phyloP scores from a whole-genome alignment of 2,888 invertebrate species.

The Sesamia inferens region DNA sequence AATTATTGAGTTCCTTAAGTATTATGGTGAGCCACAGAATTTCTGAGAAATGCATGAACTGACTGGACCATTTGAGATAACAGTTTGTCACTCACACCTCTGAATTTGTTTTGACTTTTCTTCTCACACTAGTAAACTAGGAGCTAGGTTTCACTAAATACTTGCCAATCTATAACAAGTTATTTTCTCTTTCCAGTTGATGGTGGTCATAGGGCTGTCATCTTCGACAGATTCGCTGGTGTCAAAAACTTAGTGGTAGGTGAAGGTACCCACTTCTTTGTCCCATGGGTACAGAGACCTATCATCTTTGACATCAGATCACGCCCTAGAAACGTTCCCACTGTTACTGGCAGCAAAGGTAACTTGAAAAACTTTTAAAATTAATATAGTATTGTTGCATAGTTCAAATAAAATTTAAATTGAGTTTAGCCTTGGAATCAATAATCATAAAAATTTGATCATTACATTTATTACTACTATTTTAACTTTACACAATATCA shows the following conservation, averaged over 20 bases:
- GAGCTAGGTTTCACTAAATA: too few species aligned
- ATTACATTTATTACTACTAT: too few species aligned
- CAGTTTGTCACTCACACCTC: too few species aligned
- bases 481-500: background rate
- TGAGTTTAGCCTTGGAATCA: too few species aligned
- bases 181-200: constrained; percentile 93
- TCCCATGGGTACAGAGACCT: constrained; percentile 99
- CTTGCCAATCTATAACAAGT: background rate
- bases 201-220: constrained; percentile 99
- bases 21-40: too few species aligned
- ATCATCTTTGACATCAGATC: constrained; percentile 99
- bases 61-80: too few species aligned
- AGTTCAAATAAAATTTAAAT: background rate
- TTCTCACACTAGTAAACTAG: too few species aligned
- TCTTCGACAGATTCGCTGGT: constrained; percentile 99
- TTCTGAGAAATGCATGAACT: too few species aligned
- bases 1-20: too few species aligned
- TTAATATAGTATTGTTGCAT: background rate
- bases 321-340: constrained; percentile 98
- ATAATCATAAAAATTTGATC: too few species aligned
- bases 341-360: constrained; percentile 99
- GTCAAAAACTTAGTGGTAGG: constrained; percentile 97
- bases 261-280: constrained; percentile 99
- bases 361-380: constrained; percentile 15
- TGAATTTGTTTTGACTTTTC: too few species aligned